Percentiles rank a stretch among this genome's conserved stretches.
phyloP scores from a whole-genome alignment of 2,888 invertebrate genomes.

The Acanthosepion pharaonis region DNA sequence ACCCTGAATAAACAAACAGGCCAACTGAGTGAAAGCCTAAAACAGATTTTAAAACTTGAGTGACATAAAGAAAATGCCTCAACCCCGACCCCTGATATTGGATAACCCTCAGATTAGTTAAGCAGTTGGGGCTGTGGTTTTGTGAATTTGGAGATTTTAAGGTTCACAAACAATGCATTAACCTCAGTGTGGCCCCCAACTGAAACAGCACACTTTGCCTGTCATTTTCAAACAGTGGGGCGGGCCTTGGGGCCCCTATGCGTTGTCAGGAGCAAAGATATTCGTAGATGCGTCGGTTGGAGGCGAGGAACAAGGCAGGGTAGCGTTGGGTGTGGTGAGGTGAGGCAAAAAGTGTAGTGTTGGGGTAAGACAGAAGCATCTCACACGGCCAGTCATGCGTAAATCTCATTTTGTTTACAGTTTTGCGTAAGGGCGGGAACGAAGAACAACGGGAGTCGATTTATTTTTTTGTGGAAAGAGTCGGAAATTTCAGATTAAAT shows the following conservation, averaged over 20 bases:
- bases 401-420: not conserved
- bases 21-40: not conserved
- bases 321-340: not conserved
- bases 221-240: not conserved
- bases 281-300: not conserved
- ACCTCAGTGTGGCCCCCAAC: not conserved
- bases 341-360: not conserved
- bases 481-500: not conserved
- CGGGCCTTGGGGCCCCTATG: conserved; percentile 11
- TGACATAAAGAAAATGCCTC: not conserved
- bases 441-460: not conserved
- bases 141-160: conserved; percentile 25
- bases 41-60: not conserved
- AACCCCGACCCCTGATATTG: not conserved
- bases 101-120: not conserved
- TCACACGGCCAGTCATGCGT: not conserved
- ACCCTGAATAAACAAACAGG: too few species aligned
- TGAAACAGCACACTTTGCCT: conserved; percentile 6
- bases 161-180: conserved; percentile 12
- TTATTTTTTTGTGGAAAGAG: not conserved
- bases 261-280: not conserved
- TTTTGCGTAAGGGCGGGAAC: not conserved
- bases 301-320: not conserved
- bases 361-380: not conserved
- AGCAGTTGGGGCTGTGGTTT: not conserved